A percentile compares a stretch with the other conserved stretches of the same genome.
phyloP scores from a whole-genome alignment of 2,797 vertebrate genomes.

The Oreortyx pictus region DNA sequence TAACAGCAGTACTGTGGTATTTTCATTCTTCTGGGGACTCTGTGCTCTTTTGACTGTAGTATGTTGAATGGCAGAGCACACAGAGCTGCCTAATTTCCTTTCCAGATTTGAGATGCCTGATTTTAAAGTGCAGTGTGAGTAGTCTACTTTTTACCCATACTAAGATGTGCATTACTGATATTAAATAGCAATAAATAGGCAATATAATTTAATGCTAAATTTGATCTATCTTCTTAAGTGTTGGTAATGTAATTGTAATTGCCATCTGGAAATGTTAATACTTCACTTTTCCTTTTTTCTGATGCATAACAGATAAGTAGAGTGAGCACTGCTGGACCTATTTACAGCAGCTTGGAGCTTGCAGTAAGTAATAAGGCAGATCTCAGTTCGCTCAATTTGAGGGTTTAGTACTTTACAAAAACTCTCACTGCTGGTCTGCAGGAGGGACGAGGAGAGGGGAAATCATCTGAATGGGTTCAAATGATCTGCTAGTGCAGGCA shows the following conservation, averaged over 20 bases:
- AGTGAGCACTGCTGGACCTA: not conserved
- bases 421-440: not conserved
- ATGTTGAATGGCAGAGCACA: not conserved
- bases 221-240: not conserved
- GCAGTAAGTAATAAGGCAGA: not conserved
- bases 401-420: not conserved
- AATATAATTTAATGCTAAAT: not conserved
- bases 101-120: not conserved
- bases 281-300: not conserved
- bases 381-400: not conserved
- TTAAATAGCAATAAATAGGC: not conserved
- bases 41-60: not conserved
- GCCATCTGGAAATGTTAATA: not conserved
- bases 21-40: not conserved
- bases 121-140: not conserved
- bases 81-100: not conserved
- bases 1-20: not conserved
- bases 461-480: not conserved
- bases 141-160: rapidly evolving
- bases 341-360: not conserved
- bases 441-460: not conserved
- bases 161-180: not conserved
- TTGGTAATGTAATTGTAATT: not conserved
- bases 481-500: not conserved
- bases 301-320: not conserved